Conservation (phyloP, 92 coral and sea anemone species). For the Heteractis magnifica region DNA sequence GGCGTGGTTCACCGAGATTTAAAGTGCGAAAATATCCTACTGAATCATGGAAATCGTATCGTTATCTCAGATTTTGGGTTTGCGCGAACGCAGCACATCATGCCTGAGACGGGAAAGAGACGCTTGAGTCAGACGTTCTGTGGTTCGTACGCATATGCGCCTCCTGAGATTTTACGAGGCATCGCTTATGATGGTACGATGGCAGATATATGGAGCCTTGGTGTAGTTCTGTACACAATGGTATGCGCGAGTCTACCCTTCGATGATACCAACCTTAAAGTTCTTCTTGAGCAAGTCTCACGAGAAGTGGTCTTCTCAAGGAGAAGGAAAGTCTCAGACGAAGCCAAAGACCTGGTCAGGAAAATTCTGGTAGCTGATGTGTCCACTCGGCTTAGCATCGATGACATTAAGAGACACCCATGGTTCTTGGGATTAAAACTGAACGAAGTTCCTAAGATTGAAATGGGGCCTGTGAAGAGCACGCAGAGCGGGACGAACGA, state of each 20-base stretch:
- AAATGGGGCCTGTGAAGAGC: constrained; percentile 13
- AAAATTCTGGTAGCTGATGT: constrained; percentile 86
- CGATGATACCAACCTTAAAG: constrained; percentile 91
- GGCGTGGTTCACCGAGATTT: constrained; percentile 96
- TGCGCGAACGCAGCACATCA: constrained; percentile 81
- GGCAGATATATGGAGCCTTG: constrained; percentile 98
- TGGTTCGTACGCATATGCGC: constrained; percentile 98
- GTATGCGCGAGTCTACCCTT: constrained; percentile 95
- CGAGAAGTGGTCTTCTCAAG: constrained; percentile 84
- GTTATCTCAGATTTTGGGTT: constrained; percentile 95
- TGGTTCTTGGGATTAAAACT: constrained; percentile 71
- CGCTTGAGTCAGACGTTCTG: constrained; percentile 91
- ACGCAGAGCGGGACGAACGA: constrained; percentile 15
- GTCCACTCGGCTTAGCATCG: constrained; percentile 63
- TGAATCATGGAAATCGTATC: constrained; percentile 78
- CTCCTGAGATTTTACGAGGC: constrained; percentile 96
- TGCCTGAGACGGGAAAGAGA: constrained; percentile 81
- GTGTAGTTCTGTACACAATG: constrained; percentile 95
- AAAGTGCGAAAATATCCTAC: constrained; percentile 91
- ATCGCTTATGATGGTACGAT: constrained; percentile 95
- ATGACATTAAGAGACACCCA: constrained; percentile 73
- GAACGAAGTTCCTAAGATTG: constrained; percentile 33
- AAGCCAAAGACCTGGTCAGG: constrained; percentile 77
- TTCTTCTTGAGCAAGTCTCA: constrained; percentile 83
- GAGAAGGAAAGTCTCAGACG: constrained; percentile 72